A percentile compares a stretch with the other conserved stretches of the same genome.
These are phyloP conservation scores for Nomada ferruginata DNA, from an alignment of 2,888 invertebrate genomes.

Conservation along the genomic window DNA sequence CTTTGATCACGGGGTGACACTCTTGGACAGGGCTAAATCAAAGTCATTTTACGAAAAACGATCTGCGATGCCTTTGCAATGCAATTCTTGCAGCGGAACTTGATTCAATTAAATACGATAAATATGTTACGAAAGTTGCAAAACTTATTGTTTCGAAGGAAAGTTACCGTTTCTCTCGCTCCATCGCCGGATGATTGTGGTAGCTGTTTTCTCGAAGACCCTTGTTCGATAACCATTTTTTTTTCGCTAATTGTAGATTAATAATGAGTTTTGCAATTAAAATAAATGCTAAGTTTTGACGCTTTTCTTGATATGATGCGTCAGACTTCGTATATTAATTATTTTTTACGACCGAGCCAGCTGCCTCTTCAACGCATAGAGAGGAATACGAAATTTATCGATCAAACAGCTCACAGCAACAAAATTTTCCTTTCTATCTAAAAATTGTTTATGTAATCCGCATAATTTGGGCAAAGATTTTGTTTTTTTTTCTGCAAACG, in stretches of 20 bases:
- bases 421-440: neutral
- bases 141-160: neutral
- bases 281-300: neutral
- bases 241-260: neutral
- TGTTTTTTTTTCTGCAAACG: too few species aligned
- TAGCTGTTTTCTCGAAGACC: neutral
- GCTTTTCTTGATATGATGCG: neutral
- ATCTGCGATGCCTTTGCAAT: neutral
- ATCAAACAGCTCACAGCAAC: slow-evolving; percentile 53
- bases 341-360: neutral
- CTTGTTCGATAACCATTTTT: slow-evolving; percentile 14
- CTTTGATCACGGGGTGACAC: slow-evolving; percentile 1
- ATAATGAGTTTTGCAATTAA: neutral
- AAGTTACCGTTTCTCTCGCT: slow-evolving; percentile 40
- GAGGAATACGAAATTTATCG: slow-evolving; percentile 42
- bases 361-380: neutral
- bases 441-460: neutral
- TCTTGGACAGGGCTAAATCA: slow-evolving; percentile 32
- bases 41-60: neutral
- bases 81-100: neutral
- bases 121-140: neutral
- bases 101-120: neutral
- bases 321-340: neutral
- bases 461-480: neutral
- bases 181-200: neutral